phyloP scores from a whole-genome alignment of 1,140 invertebrate genomes.

The Zaprionus ghesquierei region DNA sequence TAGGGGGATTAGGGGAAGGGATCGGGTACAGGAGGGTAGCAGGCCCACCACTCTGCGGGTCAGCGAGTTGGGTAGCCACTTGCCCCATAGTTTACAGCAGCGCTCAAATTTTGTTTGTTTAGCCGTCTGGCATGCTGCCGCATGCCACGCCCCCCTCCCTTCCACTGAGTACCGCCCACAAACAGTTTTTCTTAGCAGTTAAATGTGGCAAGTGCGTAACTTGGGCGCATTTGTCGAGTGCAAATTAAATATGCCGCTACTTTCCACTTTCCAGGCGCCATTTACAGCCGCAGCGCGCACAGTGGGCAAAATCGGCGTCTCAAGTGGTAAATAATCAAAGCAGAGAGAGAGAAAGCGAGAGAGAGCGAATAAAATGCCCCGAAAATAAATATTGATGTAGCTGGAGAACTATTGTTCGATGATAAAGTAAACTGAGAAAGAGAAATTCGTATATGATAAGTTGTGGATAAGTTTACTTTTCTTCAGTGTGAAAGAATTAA shows the following conservation, averaged over 20 bases:
- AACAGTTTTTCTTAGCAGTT: constrained; percentile 19
- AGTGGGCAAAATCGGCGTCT: background rate
- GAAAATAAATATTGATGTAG: background rate
- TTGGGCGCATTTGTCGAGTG: constrained; percentile 57
- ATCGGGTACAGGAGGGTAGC: background rate
- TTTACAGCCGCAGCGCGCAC: constrained; percentile 10
- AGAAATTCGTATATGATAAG: no score
- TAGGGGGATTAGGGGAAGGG: background rate
- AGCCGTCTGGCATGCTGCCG: constrained; percentile 16
- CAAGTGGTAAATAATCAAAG: background rate
- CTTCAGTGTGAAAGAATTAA: background rate
- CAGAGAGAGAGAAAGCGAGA: no score
- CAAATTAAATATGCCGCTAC: constrained; percentile 74
- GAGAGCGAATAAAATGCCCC: background rate
- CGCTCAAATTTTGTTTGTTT: constrained; percentile 38
- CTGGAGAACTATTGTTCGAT: background rate
- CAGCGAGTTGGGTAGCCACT: constrained; percentile 18
- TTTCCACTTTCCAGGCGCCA: constrained; percentile 17
- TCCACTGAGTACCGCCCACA: background rate
- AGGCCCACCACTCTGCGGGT: background rate
- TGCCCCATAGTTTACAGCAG: constrained; percentile 32
- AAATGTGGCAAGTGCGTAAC: constrained; percentile 50
- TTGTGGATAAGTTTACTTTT: no score
- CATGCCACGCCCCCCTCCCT: background rate
- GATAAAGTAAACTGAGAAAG: no score